Evolutionary conservation across 2,888 invertebrate species (phyloP).

Genomic region (Caenorhabditis imperialis): DNA sequence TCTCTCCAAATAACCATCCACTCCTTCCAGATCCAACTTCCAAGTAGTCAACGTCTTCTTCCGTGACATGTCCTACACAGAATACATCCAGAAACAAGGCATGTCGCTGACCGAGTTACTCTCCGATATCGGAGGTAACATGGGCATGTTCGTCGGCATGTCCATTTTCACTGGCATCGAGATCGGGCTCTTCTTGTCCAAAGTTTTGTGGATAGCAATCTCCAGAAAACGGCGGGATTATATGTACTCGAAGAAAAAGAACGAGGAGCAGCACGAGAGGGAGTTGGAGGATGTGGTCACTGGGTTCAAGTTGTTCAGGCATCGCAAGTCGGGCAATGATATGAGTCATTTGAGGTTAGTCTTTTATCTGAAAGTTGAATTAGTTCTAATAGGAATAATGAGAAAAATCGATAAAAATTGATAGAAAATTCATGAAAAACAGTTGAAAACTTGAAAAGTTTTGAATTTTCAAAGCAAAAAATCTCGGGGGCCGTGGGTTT

Average conservation of each 20-base stretch:
- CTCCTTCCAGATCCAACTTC: constrained; percentile 63
- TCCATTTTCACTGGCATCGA: constrained; percentile 70
- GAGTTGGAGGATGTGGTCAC: constrained; percentile 61
- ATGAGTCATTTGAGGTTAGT: constrained; percentile 46
- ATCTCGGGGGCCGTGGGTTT: too few species aligned
- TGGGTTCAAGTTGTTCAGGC: constrained; percentile 56
- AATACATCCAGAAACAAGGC: constrained; percentile 72
- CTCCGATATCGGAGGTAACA: constrained; percentile 74
- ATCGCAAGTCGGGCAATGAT: constrained; percentile 50
- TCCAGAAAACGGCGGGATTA: constrained; percentile 59
- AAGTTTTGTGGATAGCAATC: constrained; percentile 70
- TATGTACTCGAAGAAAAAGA: constrained; percentile 56
- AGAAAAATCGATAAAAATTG: too few species aligned
- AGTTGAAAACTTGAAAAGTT: neutral
- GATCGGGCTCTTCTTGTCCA: constrained; percentile 67
- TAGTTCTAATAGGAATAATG: too few species aligned
- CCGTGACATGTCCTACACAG: constrained; percentile 74
- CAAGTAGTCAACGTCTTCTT: constrained; percentile 72
- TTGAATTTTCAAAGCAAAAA: neutral
- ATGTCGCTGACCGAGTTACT: constrained; percentile 66
- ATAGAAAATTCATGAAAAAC: neutral
- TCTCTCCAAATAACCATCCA: neutral
- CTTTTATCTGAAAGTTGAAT: too few species aligned
- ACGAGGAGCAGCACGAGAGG: constrained; percentile 53
- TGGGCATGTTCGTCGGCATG: constrained; percentile 76